phyloP scores from a whole-genome alignment of 2,113 vertebrate species.

The Serilophus lunatus region DNA sequence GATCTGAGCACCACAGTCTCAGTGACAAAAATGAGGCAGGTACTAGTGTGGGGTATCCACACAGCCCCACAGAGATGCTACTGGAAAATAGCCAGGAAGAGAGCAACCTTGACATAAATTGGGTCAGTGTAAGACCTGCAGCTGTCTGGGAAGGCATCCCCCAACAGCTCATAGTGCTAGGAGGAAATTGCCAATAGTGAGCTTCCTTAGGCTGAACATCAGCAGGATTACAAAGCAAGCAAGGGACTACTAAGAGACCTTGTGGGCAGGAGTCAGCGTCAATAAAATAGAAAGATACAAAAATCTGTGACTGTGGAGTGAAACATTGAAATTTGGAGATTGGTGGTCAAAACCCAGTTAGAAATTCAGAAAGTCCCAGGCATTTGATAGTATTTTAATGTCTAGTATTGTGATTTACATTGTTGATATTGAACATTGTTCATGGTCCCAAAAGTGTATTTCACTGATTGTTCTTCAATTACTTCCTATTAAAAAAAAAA shows the following conservation, averaged over 20 bases:
- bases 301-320: not conserved
- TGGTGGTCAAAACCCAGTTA: not conserved
- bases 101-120: not conserved
- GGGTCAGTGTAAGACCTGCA: not conserved
- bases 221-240: not conserved
- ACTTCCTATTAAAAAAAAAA: not conserved
- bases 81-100: not conserved
- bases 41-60: accelerated
- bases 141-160: not conserved
- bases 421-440: not conserved
- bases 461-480: not conserved
- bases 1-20: accelerated
- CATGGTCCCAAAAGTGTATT: not conserved
- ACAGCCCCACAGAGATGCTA: not conserved
- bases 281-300: not conserved
- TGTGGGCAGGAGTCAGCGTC: not conserved
- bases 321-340: not conserved
- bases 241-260: not conserved
- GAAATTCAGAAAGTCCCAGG: not conserved
- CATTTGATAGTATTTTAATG: not conserved
- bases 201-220: not conserved
- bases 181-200: not conserved
- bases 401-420: not conserved
- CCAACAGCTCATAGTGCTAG: not conserved
- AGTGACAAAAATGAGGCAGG: not conserved